Base-by-base conservation (phyloP, 1,140 invertebrate genomes). In the Drosophila triauraria region DNA sequence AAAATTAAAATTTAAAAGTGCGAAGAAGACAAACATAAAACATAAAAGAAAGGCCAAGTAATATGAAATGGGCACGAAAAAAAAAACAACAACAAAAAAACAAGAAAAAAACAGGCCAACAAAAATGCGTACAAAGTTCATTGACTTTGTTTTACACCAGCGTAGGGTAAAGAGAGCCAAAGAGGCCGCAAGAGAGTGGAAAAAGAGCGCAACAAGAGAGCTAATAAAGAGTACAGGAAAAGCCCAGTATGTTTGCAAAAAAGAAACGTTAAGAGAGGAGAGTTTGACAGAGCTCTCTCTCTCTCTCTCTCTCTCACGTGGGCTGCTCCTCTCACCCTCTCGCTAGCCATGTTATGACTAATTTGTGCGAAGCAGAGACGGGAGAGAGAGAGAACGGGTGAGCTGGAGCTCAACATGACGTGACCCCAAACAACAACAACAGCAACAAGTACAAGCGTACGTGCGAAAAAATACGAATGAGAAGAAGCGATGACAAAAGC, bases 51-150 rank as follows among this genome's bases (percentile, higher is more conserved):
- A 78, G 54, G 27, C 54, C 70, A 60, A 79, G 59, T 63, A 63
- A 79, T 64, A 79, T 48, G 56, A 72, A 72, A 72, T 72, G 68
- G 46, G 70, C 53, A 72, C 68, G 46, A 64, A 69, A 69, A 77
- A 64, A 64, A 62, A 80, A 84, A 75, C 38, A 60, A 65, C 30
- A 83, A 42, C 62, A 78, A 65, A 15, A 58, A 30, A 65, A 75
- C 44, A 75, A 40, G 27, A 75, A 43, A 58, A 70, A 67, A 69
- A 67, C 59, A 67, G 53, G 63, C 62, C 27, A 74, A 75, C 72
- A 75, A 48, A 79, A 88, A 90, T 88, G 86, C 84, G 84, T 88
- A 88, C 84, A 88, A 88, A 88, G 84, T 90, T 88, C 84, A 85
- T 90, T 88, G 84, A 90, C 84, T 88, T 88, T 88, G 83, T 58